phyloP scores from a whole-genome alignment of 2,888 invertebrate genomes.

The Phalera bucephala region DNA sequence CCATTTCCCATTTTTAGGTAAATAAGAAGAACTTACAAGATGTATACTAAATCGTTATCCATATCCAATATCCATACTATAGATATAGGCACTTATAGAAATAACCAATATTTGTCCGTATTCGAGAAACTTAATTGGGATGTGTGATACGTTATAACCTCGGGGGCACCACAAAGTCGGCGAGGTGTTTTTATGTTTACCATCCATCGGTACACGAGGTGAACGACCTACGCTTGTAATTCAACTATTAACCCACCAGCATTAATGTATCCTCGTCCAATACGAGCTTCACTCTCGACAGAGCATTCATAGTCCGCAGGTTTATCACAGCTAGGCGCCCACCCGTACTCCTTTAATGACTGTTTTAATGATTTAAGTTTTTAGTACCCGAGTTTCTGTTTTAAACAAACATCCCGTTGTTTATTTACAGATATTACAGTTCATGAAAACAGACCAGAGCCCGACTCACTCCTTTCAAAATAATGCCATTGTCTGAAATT shows the following conservation, averaged over 20 bases:
- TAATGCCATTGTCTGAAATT: conserved; percentile 16
- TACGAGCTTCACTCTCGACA: conserved; percentile 27
- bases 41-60: too few relatives aligned
- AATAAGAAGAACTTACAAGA: too few relatives aligned
- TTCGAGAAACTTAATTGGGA: too few relatives aligned
- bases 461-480: conserved; percentile 13
- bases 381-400: conserved; percentile 32
- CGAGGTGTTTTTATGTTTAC: conserved; percentile 32
- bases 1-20: too few relatives aligned
- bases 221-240: conserved; percentile 52
- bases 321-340: conserved; percentile 40
- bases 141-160: conserved; percentile 23
- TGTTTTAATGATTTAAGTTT: conserved; percentile 48
- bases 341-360: conserved; percentile 48
- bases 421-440: conserved; percentile 20
- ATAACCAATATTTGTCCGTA: too few relatives aligned
- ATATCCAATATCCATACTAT: too few relatives aligned
- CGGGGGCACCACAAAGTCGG: conserved; percentile 13
- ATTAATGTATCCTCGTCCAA: conserved; percentile 34
- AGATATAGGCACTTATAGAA: too few relatives aligned
- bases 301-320: conserved; percentile 39
- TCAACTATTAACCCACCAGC: conserved; percentile 44
- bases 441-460: conserved; percentile 10
- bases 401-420: conserved; percentile 27
- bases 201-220: conserved; percentile 43